These are phyloP conservation scores for Cosmopolites sordidus DNA, from an alignment of 2,888 invertebrate genomes.

Conservation along the genomic window DNA sequence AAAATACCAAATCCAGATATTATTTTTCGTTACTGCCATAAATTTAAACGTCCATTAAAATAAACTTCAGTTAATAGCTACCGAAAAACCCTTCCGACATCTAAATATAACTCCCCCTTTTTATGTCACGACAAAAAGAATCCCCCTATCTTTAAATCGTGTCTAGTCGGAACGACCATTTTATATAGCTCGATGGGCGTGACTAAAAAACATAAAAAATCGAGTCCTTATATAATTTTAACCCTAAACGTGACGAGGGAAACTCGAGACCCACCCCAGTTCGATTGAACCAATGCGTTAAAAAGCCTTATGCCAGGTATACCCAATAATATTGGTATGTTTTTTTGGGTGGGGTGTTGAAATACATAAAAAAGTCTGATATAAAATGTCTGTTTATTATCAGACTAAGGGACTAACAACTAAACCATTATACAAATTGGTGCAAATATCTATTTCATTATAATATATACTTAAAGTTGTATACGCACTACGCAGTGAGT, in stretches of 20 bases:
- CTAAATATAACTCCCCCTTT: conserved; percentile 14
- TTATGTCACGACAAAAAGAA: not conserved
- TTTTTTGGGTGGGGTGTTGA: not conserved
- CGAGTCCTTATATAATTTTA: conserved; percentile 6
- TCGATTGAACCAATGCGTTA: conserved; percentile 3
- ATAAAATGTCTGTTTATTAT: too few relatives aligned
- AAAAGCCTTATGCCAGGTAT: not conserved
- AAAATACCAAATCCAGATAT: not conserved
- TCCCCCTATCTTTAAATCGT: not conserved
- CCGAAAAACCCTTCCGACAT: conserved; percentile 12
- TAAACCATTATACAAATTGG: too few relatives aligned
- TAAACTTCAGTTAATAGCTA: conserved; percentile 5
- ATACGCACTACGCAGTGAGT: too few relatives aligned
- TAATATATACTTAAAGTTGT: too few relatives aligned
- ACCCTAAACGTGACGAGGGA: conserved; percentile 6
- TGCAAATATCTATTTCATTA: too few relatives aligned
- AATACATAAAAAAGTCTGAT: too few relatives aligned
- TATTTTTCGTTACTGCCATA: not conserved
- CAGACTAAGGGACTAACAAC: too few relatives aligned
- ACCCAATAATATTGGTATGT: not conserved
- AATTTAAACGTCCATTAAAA: conserved; percentile 12
- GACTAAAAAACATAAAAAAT: conserved; percentile 36
- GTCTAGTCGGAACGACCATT: conserved; percentile 25
- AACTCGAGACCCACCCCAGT: conserved; percentile 7
- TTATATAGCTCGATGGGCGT: conserved; percentile 31